Evolutionary conservation across 2,888 invertebrate genomes (phyloP), one percentile per base, ranked within the genome.

Genomic region (Drosophila cognata): DNA sequence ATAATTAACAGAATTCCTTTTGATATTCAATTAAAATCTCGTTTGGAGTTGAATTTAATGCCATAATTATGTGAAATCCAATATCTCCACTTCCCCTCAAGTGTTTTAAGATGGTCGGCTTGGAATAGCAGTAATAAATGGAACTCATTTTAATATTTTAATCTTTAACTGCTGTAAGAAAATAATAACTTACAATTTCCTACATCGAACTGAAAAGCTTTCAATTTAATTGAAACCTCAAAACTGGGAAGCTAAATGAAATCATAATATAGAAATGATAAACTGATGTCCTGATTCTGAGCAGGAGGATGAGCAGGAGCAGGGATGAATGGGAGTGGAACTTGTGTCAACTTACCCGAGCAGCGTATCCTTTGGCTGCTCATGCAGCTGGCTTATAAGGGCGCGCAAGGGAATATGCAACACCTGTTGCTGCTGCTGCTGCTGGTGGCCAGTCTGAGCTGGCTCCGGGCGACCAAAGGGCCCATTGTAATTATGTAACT

Each of bases 351-450:
- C 85, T 87, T 84, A 84, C 88, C 88, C 88, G 33, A 85, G 85
- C 50, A 81, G 72, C 74, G 88, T 63, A 35, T 84, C 87, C 73
- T 82, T 84, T 43, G 70, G 71, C 67, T 84, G 87, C 71, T 83
- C 79, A 73, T 86, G 81, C 63, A 92, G 69, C 56, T 87, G 86
- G n/a, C 72, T 71, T 65, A 91, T 82, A 46, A 91, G 76, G 53
- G 84, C 82, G 29, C 84, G 90, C 62, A 91, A 74, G 6, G 91
- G 91, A 53, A 91, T 91, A 60, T 91, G 91, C 67, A 91, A 63
- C 76, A 92, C 86, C 75, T 91, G 91, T 82, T 89, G 78, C 56
- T 65, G 63, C 11, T 52, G 38, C n/a, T 61, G 69, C 18, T 51
- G 60, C 4, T 36, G 59, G 33, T 33, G 48, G 28, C 8, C 38